phyloP scores from a whole-genome alignment of 1,140 invertebrate genomes.

The Sycophila sp. region DNA sequence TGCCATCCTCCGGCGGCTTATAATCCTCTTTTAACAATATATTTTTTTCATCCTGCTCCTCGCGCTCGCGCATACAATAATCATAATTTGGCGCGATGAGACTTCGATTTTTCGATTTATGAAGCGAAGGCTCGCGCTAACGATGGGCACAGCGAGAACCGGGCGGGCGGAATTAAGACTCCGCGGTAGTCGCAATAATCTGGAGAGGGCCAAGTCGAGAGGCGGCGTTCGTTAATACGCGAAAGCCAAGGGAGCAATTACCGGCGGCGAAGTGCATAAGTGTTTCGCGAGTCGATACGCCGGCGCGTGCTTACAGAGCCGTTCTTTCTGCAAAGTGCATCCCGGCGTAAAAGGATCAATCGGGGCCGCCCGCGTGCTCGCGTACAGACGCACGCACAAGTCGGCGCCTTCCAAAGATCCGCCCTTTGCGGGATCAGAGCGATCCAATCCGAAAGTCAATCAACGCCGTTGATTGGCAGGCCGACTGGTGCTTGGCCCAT shows the following conservation, averaged over 20 bases:
- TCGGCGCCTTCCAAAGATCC: too few species aligned
- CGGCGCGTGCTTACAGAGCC: background rate
- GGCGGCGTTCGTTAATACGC: background rate
- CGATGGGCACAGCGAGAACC: too few species aligned
- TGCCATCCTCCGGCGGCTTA: too few species aligned
- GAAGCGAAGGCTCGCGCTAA: too few species aligned
- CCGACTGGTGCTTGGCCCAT: background rate
- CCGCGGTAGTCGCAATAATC: background rate
- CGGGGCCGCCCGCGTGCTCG: too few species aligned
- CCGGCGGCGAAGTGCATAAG: background rate
- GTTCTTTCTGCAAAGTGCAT: background rate
- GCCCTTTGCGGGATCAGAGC: too few species aligned
- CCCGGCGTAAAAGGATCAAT: conserved; percentile 18
- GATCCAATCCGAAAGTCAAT: conserved; percentile 37
- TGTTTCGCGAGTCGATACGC: background rate
- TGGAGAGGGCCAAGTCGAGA: conserved; percentile 13
- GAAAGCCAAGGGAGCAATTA: conserved; percentile 1
- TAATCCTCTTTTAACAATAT: too few species aligned
- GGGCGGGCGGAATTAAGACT: background rate
- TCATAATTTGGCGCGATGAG: background rate
- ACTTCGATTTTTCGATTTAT: background rate
- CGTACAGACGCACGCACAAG: too few species aligned
- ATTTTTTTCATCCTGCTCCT: conserved; percentile 16
- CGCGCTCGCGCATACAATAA: conserved; percentile 28
- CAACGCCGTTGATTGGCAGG: conserved; percentile 29